Evolutionary conservation across 2,797 vertebrate species (phyloP), one percentile per base, ranked within the genome.

Genomic region (Notolabrus celidotus): DNA sequence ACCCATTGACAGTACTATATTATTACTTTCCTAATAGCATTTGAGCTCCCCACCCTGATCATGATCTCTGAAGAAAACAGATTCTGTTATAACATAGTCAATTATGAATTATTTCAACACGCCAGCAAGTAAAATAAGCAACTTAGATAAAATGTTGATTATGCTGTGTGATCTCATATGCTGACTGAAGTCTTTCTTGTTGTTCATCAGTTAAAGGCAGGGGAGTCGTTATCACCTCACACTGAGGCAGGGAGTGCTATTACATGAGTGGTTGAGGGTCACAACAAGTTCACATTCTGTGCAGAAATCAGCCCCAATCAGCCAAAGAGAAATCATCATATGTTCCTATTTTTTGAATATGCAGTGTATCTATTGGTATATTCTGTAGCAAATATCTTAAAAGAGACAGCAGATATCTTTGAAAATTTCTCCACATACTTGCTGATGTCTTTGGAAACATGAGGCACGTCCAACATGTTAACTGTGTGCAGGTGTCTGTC

Each of bases 381-480:
- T n/a, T 43, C 41, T 7, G 12, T 1, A 54, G 7, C 16, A 4
- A 45, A 34, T 72, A 51, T 45, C 47, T 31, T 10, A 17, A 39
- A 54, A 27, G 7, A 60, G 52, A 72, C 64, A 71, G 46, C 33
- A 27, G 2, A 19, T 67, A 62, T 68, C 61, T 55, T n/a, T 17
- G 33, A 22, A 25, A 33, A 41, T 16, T 20, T 23, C 0, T 2
- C 0, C 1, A 33, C 0, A 34, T 16, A 29, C 19, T 25, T 36
- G 62, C 15, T 75, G 57, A 53, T 62, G n/a, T 31, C 31, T 38
- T 19, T 33, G 8, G 20, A 67, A 73, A 78, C 10, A 1, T 67
- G 65, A 36, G 10, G 50, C 63, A 70, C 64, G 17, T 52, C 72
- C 19, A 17, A n/a, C 76, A 63, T 25, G 65, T 86, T 69, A 75